A percentile compares a stretch with the other conserved stretches of the same genome.
These are phyloP conservation scores for Mantis religiosa DNA, from an alignment of 2,888 invertebrate genomes.

Conservation along the genomic window DNA sequence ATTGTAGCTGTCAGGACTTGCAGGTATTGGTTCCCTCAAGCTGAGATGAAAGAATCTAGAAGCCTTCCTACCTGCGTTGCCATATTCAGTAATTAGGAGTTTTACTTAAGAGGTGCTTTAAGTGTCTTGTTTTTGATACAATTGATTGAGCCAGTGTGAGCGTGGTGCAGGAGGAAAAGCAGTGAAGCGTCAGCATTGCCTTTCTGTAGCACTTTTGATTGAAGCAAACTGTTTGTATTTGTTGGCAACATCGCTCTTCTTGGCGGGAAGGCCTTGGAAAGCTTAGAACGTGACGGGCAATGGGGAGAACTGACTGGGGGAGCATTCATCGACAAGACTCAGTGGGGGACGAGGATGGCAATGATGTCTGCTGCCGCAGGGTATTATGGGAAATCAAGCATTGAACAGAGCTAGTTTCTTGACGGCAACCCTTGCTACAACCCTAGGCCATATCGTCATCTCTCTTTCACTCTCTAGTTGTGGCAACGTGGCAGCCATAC, in stretches of 20 bases:
- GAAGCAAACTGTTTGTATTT: not conserved
- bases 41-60: slow-evolving; percentile 21
- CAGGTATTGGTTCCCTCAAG: slow-evolving; percentile 29
- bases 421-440: slow-evolving; percentile 28
- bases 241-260: slow-evolving; percentile 23
- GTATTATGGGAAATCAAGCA: slow-evolving; percentile 30
- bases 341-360: slow-evolving; percentile 17
- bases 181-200: not conserved
- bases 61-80: slow-evolving; percentile 24
- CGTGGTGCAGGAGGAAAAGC: not conserved
- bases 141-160: not conserved
- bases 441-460: slow-evolving; percentile 18
- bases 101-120: not conserved
- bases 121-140: not conserved
- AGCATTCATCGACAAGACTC: slow-evolving; percentile 8
- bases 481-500: slow-evolving; percentile 31
- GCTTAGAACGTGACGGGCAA: slow-evolving; percentile 27
- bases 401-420: slow-evolving; percentile 19
- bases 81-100: slow-evolving; percentile 14
- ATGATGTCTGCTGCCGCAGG: slow-evolving; percentile 14
- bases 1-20: slow-evolving; percentile 34
- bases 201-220: not conserved
- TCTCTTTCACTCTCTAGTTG: slow-evolving; percentile 8
- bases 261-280: slow-evolving; percentile 29
- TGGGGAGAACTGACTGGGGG: slow-evolving; percentile 22